Evolutionary conservation across 2,797 vertebrate genomes (phyloP).

Genomic region (Artibeus jamaicensis): DNA sequence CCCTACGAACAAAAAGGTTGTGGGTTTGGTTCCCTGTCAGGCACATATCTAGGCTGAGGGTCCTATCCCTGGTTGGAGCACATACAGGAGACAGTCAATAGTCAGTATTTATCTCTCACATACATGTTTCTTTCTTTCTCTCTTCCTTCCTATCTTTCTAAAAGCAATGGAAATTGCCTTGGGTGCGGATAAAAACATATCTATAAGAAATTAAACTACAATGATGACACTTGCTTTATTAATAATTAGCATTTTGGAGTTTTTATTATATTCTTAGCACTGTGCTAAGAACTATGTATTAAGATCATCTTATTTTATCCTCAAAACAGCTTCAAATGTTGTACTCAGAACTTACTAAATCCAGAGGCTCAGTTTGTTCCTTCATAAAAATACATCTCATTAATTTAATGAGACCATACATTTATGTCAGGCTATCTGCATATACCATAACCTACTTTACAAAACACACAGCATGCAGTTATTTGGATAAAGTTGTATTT

Average conservation of each 20-base stretch:
- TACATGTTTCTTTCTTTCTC: not conserved
- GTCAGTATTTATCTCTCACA: not conserved
- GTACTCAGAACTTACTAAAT: not conserved
- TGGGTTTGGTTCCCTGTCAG: not conserved
- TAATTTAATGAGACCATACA: not conserved
- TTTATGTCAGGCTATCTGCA: not conserved
- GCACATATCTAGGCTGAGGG: not conserved
- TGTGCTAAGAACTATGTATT: not conserved
- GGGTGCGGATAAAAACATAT: not conserved
- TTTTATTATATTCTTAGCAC: not conserved
- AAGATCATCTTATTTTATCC: not conserved
- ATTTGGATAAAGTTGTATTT: conserved; percentile 14
- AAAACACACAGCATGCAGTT: not conserved
- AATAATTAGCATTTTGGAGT: not conserved
- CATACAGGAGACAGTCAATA: not conserved
- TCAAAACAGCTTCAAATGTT: conserved; percentile 6
- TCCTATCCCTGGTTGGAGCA: not conserved
- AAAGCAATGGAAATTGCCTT: not conserved
- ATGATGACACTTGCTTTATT: not conserved
- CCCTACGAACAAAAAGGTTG: not conserved
- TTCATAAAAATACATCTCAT: not conserved
- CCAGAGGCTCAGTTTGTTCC: not conserved
- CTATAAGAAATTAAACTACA: not conserved
- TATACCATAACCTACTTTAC: not conserved
- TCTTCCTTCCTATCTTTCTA: not conserved